A percentile compares a stretch with the other conserved stretches of the same genome.
These are phyloP conservation scores for Prorops nasuta DNA, from an alignment of 1,140 invertebrate species.

Conservation along the genomic window DNA sequence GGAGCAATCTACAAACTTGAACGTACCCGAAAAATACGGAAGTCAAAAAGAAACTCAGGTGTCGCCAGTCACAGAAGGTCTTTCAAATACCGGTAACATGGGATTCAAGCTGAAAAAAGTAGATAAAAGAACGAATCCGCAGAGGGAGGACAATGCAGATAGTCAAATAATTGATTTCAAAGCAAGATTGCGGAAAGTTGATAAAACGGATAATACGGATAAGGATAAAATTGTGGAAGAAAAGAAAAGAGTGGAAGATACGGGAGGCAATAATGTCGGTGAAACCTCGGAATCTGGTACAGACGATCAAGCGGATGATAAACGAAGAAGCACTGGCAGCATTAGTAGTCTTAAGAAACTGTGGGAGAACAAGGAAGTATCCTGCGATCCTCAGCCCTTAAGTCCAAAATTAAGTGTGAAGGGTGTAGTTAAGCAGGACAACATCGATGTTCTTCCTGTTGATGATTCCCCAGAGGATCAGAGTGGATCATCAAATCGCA, in stretches of 20 bases:
- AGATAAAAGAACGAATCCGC: slow-evolving; percentile 56
- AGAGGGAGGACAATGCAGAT: slow-evolving; percentile 58
- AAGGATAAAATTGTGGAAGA: slow-evolving; percentile 51
- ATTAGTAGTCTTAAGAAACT: slow-evolving; percentile 90
- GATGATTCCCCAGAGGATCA: slow-evolving; percentile 59
- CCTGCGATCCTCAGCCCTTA: slow-evolving; percentile 55
- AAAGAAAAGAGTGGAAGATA: slow-evolving; percentile 26
- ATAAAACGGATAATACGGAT: slow-evolving; percentile 57
- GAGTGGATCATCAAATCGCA: slow-evolving; percentile 48
- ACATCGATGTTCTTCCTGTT: slow-evolving; percentile 39
- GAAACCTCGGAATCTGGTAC: slow-evolving; percentile 40
- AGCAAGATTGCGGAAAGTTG: slow-evolving; percentile 79
- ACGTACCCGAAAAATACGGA: slow-evolving; percentile 20
- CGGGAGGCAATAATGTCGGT: slow-evolving; percentile 30
- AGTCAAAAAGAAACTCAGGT: slow-evolving; percentile 22
- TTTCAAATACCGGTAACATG: slow-evolving; percentile 28
- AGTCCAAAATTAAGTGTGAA: slow-evolving; percentile 64
- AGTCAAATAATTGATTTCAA: slow-evolving; percentile 80
- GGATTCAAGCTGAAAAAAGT: slow-evolving; percentile 66
- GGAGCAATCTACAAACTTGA: background rate
- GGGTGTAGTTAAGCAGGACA: slow-evolving; percentile 34
- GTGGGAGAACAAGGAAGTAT: slow-evolving; percentile 77
- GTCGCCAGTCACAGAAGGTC: slow-evolving; percentile 32
- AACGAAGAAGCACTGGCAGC: slow-evolving; percentile 87
- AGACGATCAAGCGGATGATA: slow-evolving; percentile 75